Evolutionary conservation across 1,140 invertebrate species (phyloP), one percentile per base, ranked within the genome.

Genomic region (Drosophila pectinifera): DNA sequence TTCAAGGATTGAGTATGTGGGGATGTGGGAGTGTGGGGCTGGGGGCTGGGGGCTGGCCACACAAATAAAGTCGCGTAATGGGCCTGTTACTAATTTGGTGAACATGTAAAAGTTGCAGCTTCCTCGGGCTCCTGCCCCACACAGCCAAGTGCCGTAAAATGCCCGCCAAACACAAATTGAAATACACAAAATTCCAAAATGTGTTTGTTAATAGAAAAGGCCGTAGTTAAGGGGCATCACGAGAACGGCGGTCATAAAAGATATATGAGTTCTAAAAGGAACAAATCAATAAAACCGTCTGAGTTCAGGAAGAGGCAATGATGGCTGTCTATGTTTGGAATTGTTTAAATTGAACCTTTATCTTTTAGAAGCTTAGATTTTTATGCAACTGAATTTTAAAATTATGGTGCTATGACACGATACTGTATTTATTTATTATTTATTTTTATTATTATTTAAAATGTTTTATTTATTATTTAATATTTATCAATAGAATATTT

Each of bases 1-100:
- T 22, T 36, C 22, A 53, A 53, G 49, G 18, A 53, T 22, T 36
- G 49, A 36, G 31, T 13, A 8, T 51, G 28, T 20, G 13, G 20
- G 26, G 18, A 7, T 49, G 48, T 18, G 18, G 18, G 31, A 7
- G 18, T n/a, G 57, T n/a, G n/a, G n/a, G n/a, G n/a, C n/a, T n/a
- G n/a, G n/a, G n/a, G n/a, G n/a, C n/a, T n/a, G n/a, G 41, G 5
- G 0, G 10, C 24, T 34, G 45, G 41, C 16, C 78, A 78, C 58
- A 86, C 82, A 86, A 83, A 88, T 79, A 88, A 88, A 89, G 79
- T 83, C 65, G 69, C 83, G 70, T 76, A 82, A 86, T 82, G 83
- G 76, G 74, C 65, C 75, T 62, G 67, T 79, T 69, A 83, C 84
- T 82, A 89, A 88, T 88, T 88, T 77, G 55, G 55, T 69, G 72